Conservation (phyloP, 2,888 invertebrate genomes). For the Oeneis ivallda region DNA sequence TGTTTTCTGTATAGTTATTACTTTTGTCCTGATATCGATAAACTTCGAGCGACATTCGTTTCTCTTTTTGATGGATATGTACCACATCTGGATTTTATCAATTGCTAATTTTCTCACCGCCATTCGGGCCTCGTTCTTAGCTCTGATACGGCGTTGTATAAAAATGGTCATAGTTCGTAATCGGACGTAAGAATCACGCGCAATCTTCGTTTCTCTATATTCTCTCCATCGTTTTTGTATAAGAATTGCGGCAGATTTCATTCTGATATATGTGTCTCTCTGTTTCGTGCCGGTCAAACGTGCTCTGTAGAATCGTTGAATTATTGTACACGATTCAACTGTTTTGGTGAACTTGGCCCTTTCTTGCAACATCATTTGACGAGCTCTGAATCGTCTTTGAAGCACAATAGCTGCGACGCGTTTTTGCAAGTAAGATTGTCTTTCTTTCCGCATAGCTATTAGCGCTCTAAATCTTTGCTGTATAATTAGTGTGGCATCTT, state of each 20-base stretch:
- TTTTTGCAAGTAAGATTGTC: constrained; percentile 50
- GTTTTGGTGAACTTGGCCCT: constrained; percentile 56
- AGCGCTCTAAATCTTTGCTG: constrained; percentile 61
- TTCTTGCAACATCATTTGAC: constrained; percentile 56
- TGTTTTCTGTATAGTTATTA: constrained; percentile 59
- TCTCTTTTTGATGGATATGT: constrained; percentile 52
- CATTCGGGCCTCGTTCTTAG: constrained; percentile 47
- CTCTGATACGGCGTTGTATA: constrained; percentile 65
- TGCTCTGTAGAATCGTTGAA: constrained; percentile 69
- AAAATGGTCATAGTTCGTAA: constrained; percentile 51
- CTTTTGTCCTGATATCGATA: constrained; percentile 51
- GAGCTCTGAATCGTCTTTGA: constrained; percentile 67
- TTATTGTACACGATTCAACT: constrained; percentile 57
- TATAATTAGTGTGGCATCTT: constrained; percentile 47
- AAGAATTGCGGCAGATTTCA: constrained; percentile 55
- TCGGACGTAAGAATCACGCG: constrained; percentile 51
- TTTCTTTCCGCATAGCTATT: constrained; percentile 54
- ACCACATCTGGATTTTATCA: constrained; percentile 66
- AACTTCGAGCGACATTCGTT: constrained; percentile 52
- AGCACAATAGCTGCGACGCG: constrained; percentile 47
- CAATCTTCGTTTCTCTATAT: constrained; percentile 46
- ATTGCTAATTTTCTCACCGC: constrained; percentile 48
- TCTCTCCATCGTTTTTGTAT: constrained; percentile 69
- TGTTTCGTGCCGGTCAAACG: constrained; percentile 50
- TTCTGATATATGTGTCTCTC: constrained; percentile 49